Base-by-base conservation (phyloP, 2,797 vertebrate genomes). In the Schizopygopsis malacanthus region DNA sequence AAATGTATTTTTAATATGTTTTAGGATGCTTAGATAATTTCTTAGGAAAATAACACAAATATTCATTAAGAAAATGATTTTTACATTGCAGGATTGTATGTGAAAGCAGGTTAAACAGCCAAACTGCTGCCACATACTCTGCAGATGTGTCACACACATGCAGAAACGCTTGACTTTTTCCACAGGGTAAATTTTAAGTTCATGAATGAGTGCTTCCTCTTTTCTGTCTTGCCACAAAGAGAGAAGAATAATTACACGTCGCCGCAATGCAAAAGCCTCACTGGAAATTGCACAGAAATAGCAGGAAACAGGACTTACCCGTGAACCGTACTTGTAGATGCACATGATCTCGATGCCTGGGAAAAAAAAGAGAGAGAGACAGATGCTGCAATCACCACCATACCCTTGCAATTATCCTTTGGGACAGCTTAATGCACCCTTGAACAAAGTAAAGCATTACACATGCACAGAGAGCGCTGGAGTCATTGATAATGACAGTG, bases 261-360 rank as follows among this genome's bases (percentile, higher is more conserved):
- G 1, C 76, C 70, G 25, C 81, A 82, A 65, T 43, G 76, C 84
- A 80, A 82, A 69, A 83, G 65, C 65, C 56, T 81, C 20, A 77
- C 81, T 83, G 73, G 83, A 89, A 86, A 89, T 75, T 73, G 83
- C 82, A 89, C 85, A 87, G 81, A 88, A 92, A 75, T 81, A 85
- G 84, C 70, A 65, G 81, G 37, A 25, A 71, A 65, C 25, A 52
- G 41, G 81, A 97, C 97, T 97, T 92, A 99, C 98, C 96, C 96
- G 90, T 81, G 98, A 99, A 90, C 98, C 98, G 0, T 99, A 99
- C 90, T 99, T 99, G 95, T 99, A 99, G 95, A 99, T 93, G 25
- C 96, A 98, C 98, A 99, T 98, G 91, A 99, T 99, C 95, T 99
- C 98, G 89, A 99, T 94, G 92, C 98, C 98, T 99, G 93, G 91